Evolutionary conservation across 1,140 invertebrate genomes (phyloP), one percentile per base, ranked within the genome.

Genomic region (Chymomyza costata): DNA sequence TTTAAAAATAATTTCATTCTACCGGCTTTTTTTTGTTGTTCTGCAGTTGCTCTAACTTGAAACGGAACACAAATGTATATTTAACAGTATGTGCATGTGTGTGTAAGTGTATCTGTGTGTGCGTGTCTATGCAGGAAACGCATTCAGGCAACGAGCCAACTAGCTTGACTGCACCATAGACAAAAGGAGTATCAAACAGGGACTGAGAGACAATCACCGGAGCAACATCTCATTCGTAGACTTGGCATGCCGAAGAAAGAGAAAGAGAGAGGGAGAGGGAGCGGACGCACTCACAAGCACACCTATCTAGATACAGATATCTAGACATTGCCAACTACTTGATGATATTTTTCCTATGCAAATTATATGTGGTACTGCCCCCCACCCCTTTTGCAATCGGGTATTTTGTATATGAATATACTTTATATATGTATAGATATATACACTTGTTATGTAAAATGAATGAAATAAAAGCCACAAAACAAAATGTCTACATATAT

Each of bases 11-110:
- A 76, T 69, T 74, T 74, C 48, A 55, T 59, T 80, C 57, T 67
- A 37, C 55, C 64, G 59, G 54, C 67, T 78, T 71, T 70, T 59
- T 34, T 63, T 74, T 51, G 34, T 52, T 58, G 53, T 54, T 34
- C 5, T 34, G 45, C 51, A 55, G 63, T 55, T 45, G 63, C 64
- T 54, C 69, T 74, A 74, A 76, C 69, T 74, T 74, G 70, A 76
- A 74, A 69, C 65, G 70, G 70, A 76, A 74, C 76, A 69, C 70
- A 65, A 74, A 74, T 74, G 70, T 61, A 65, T 69, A 74, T 74
- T 68, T 64, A 74, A 68, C n/a, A n/a, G 57, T 64, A 54, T 51
- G 46, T 48, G 43, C 15, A 51, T 37, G 32, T 41, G 28, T 41
- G 10, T 35, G 21, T 25, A 34, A 32, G 28, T 41, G 10, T 35